phyloP scores from a whole-genome alignment of 2,113 vertebrate species.

The Pithys albifrons region DNA sequence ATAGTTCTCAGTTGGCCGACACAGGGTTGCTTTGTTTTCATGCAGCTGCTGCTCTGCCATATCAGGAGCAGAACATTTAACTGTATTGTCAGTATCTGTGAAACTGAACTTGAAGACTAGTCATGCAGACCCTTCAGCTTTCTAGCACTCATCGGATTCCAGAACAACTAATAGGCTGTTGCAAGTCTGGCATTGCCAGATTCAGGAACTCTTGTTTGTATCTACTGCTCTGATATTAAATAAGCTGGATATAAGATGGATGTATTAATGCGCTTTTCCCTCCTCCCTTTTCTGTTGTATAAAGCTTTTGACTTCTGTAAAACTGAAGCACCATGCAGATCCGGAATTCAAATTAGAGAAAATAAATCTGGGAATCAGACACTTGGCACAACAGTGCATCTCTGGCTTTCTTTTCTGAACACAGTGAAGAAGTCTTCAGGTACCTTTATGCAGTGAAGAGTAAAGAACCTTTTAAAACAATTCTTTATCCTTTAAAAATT shows the following conservation, averaged over 20 bases:
- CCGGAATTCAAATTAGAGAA: background rate
- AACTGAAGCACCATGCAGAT: background rate
- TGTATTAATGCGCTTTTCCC: background rate
- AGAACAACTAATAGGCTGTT: background rate
- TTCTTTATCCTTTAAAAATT: background rate
- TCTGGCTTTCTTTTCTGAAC: background rate
- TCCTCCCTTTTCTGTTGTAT: background rate
- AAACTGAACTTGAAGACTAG: background rate
- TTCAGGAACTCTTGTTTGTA: background rate
- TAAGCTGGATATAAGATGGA: slow-evolving; percentile 6
- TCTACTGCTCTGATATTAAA: slow-evolving; percentile 11
- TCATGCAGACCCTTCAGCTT: background rate
- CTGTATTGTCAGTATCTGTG: background rate
- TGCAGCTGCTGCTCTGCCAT: background rate
- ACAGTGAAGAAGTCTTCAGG: background rate
- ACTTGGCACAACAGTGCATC: background rate
- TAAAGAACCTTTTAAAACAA: background rate
- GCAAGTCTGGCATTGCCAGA: background rate
- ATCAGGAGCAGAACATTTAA: background rate
- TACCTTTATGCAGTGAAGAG: background rate
- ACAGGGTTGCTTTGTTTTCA: background rate
- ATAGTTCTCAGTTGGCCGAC: background rate
- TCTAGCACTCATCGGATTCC: background rate
- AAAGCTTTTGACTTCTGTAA: background rate
- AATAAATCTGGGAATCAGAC: background rate